Percentiles rank a stretch among this genome's conserved stretches.
phyloP scores from a whole-genome alignment of 2,888 invertebrate species.

The Gymnoscelis rufifasciata region DNA sequence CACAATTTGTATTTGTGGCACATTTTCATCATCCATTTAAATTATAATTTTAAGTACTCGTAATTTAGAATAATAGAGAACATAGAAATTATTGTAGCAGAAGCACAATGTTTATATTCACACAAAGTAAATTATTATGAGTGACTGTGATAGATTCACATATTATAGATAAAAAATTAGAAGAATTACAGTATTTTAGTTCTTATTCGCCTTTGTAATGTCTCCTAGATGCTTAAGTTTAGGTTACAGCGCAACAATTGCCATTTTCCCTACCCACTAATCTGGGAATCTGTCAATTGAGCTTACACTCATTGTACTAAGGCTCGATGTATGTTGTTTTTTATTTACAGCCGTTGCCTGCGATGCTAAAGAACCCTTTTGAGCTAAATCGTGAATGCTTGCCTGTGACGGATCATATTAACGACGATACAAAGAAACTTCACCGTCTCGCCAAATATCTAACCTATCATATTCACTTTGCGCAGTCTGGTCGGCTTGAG shows the following conservation, averaged over 20 bases:
- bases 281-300: slow-evolving; percentile 51
- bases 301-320: slow-evolving; percentile 70
- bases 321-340: slow-evolving; percentile 79
- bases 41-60: slow-evolving; percentile 10
- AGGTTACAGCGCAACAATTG: slow-evolving; percentile 58
- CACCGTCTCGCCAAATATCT: slow-evolving; percentile 73
- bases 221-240: slow-evolving; percentile 66
- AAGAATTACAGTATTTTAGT: slow-evolving; percentile 21
- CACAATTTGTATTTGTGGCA: slow-evolving; percentile 56
- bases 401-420: slow-evolving; percentile 79
- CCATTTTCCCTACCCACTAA: slow-evolving; percentile 39
- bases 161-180: slow-evolving; percentile 16
- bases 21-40: slow-evolving; percentile 29
- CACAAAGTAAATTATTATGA: slow-evolving; percentile 32
- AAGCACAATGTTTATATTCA: slow-evolving; percentile 43
- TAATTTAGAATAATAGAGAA: slow-evolving; percentile 27
- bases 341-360: slow-evolving; percentile 80
- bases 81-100: slow-evolving; percentile 32
- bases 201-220: slow-evolving; percentile 44
- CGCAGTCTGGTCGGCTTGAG: slow-evolving; percentile 53
- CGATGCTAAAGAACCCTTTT: slow-evolving; percentile 79
- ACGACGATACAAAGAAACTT: slow-evolving; percentile 74
- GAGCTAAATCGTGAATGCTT: slow-evolving; percentile 80
- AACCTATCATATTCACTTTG: slow-evolving; percentile 72
- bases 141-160: slow-evolving; percentile 38